phyloP scores from a whole-genome alignment of 2,888 invertebrate species.

The Pammene aurita region DNA sequence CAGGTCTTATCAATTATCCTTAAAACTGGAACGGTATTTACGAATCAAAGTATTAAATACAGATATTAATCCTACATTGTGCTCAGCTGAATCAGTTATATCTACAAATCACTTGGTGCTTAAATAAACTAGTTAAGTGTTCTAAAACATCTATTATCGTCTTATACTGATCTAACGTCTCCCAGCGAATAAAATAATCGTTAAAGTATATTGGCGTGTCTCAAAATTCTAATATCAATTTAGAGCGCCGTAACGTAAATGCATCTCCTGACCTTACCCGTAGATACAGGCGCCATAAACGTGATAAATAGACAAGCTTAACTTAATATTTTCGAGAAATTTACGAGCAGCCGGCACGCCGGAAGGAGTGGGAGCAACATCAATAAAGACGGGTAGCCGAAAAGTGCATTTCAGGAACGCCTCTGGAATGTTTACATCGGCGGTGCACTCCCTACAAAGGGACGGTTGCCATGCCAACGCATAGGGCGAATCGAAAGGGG shows the following conservation, averaged over 20 bases:
- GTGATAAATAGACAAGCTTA: constrained; percentile 71
- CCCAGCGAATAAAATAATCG: constrained; percentile 9
- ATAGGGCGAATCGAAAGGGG: constrained; percentile 68
- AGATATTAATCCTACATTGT: no score
- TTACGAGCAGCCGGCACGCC: constrained; percentile 61
- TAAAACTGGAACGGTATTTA: no score
- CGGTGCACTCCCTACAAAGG: constrained; percentile 61
- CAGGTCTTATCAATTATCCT: no score
- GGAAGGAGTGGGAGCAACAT: constrained; percentile 65
- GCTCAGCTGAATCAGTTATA: no score
- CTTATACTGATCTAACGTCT: not conserved
- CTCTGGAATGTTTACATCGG: constrained; percentile 60
- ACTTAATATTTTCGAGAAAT: constrained; percentile 67
- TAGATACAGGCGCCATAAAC: constrained; percentile 63
- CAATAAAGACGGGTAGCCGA: constrained; percentile 62
- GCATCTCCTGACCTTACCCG: constrained; percentile 59
- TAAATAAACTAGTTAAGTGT: not conserved
- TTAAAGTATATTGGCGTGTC: constrained; percentile 9
- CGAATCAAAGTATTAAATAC: no score
- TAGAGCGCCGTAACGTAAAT: constrained; percentile 52
- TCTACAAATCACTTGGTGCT: no score
- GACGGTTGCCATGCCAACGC: constrained; percentile 65
- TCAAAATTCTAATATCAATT: constrained; percentile 39
- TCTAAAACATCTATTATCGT: not conserved
- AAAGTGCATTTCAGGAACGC: constrained; percentile 59